Percentiles rank a stretch among this genome's conserved stretches.
Evolutionary conservation across 2,888 invertebrate genomes (phyloP).

Genomic region (Lordiphosa fenestrarum): DNA sequence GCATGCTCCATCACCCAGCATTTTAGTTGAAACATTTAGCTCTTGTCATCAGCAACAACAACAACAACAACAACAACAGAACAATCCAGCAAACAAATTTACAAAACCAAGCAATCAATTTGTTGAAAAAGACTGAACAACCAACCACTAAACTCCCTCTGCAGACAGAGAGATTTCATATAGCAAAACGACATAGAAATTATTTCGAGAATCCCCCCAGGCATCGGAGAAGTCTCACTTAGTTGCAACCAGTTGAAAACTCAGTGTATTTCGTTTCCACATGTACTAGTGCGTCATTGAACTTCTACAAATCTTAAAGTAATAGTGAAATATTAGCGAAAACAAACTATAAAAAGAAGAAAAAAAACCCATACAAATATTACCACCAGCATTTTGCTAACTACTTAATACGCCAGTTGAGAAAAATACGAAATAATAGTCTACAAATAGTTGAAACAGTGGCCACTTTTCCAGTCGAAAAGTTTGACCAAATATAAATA

Average conservation of each 20-base stretch:
- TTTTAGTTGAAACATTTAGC: slow-evolving; percentile 45
- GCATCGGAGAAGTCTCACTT: slow-evolving; percentile 22
- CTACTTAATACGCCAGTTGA: slow-evolving; percentile 64
- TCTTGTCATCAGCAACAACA: slow-evolving; percentile 32
- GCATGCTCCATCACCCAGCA: slow-evolving; percentile 62
- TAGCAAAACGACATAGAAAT: slow-evolving; percentile 27
- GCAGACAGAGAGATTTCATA: slow-evolving; percentile 38
- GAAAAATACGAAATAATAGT: slow-evolving; percentile 41
- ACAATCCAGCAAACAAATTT: slow-evolving; percentile 72
- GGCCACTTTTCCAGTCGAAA: slow-evolving; percentile 35
- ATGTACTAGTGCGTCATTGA: slow-evolving; percentile 54
- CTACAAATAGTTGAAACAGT: slow-evolving; percentile 28
- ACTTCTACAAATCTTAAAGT: slow-evolving; percentile 37
- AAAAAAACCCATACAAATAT: slow-evolving; percentile 42
- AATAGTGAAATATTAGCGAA: slow-evolving; percentile 65
- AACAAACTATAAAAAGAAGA: slow-evolving; percentile 16
- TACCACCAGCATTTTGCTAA: slow-evolving; percentile 70
- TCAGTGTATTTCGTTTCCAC: slow-evolving; percentile 4
- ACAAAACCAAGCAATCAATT: slow-evolving; percentile 71
- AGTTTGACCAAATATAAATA: slow-evolving; percentile 22
- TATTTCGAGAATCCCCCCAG: slow-evolving; percentile 54
- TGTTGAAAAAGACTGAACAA: slow-evolving; percentile 64
- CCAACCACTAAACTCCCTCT: slow-evolving; percentile 26
- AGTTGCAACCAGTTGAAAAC: slow-evolving; percentile 2
- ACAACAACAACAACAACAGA: slow-evolving; percentile 34